Evolutionary conservation across 2,888 invertebrate genomes (phyloP), one percentile per base, ranked within the genome.

Genomic region (Clunio marinus): DNA sequence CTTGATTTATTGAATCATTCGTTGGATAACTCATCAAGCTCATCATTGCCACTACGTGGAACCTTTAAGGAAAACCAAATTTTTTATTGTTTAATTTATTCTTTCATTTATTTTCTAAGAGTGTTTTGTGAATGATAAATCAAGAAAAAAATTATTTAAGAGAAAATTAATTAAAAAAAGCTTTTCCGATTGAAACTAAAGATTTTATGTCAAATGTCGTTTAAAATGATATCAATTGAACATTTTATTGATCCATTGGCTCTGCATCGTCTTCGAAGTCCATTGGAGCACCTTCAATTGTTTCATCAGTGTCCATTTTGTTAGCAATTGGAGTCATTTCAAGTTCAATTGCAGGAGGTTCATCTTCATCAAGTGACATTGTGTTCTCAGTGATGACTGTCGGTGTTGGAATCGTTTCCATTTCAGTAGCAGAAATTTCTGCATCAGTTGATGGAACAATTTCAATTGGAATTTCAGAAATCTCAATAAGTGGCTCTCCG

Each of bases 201-300:
- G n/a, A 32, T 32, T 32, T 32, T 32, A 7, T 7, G 10, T 7
- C 10, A 7, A 32, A 51, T 51, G 15, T 4, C 22, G 22, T 17
- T 32, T 32, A 10, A 51, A 20, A 51, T 4, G n/a, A 17, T 20
- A 17, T 32, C 10, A n/a, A n/a, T n/a, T n/a, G n/a, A n/a, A n/a
- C n/a, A n/a, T n/a, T 58, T 73, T 78, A 78, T 72, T 78, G 78
- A 72, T 78, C 77, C 78, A 79, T 79, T 68, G 79, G 78, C 45
- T 41, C 41, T 5, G 71, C 72, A 73, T 78, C 77, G 66, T 78
- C 78, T 59, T 79, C 78, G 17, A 78, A 76, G 69, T 79, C 78
- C 78, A 79, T 79, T 67, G 76, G 76, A 37, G 75, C 75, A 8
- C 74, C 74, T 69, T 76, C 77, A n/a, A n/a, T n/a, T 35, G 45